Percentiles rank a stretch among this genome's conserved stretches.
Evolutionary conservation across 2,113 vertebrate genomes (phyloP).

Genomic region (Ascaphus truei): DNA sequence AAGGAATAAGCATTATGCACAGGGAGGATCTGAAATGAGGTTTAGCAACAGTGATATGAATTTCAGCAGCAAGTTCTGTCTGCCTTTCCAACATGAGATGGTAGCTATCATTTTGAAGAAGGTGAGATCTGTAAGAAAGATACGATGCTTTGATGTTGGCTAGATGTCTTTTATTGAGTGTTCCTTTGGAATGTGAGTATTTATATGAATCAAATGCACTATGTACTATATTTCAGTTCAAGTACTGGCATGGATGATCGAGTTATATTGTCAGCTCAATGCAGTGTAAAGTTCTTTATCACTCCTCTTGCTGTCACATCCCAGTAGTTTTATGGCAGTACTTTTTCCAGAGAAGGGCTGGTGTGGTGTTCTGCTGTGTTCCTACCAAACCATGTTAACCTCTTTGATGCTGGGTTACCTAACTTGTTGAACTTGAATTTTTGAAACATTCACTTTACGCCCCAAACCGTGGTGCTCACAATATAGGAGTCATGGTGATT

Average conservation of each 20-base stretch:
- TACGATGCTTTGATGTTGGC: constrained; percentile 29
- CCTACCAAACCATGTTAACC: constrained; percentile 11
- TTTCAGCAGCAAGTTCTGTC: not conserved
- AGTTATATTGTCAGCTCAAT: constrained; percentile 39
- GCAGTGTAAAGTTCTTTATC: constrained; percentile 38
- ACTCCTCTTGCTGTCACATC: constrained; percentile 21
- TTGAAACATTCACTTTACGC: not conserved
- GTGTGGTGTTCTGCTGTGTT: constrained; percentile 13
- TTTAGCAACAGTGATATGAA: not conserved
- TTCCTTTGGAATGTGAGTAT: constrained; percentile 31
- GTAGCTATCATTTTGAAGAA: constrained; percentile 24
- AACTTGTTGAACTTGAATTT: no score
- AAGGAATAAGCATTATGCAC: not conserved
- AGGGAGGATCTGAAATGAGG: not conserved
- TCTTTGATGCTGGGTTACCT: not conserved
- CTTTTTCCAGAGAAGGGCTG: constrained; percentile 12
- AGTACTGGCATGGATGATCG: constrained; percentile 31
- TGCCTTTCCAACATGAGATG: not conserved
- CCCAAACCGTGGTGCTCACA: not conserved
- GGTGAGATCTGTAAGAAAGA: constrained; percentile 24
- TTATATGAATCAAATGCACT: constrained; percentile 35
- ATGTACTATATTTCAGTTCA: constrained; percentile 32
- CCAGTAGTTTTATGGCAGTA: constrained; percentile 26
- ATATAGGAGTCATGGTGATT: not conserved
- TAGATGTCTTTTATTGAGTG: constrained; percentile 35